Conservation (phyloP, 2,888 invertebrate genomes). For the Alloplasta piceator region DNA sequence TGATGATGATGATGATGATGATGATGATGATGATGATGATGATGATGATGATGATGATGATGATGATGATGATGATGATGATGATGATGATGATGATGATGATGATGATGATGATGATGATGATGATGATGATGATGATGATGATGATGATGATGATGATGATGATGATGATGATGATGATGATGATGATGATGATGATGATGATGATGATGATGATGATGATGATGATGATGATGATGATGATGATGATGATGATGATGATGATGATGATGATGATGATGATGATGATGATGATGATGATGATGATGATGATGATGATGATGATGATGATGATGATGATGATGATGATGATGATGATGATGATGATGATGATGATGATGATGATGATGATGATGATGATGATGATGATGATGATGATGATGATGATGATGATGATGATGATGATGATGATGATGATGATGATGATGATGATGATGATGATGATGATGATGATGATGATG, state of each 20-base stretch:
- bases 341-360: no score
- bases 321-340: no score
- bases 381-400: no score
- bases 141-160: slow-evolving; percentile 5
- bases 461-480: no score
- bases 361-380: no score
- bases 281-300: slow-evolving; percentile 28
- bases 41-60: neutral
- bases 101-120: slow-evolving; percentile 18
- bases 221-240: no score
- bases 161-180: neutral
- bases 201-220: no score
- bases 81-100: slow-evolving; percentile 42
- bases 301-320: slow-evolving; percentile 44
- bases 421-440: no score
- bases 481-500: no score
- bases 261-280: slow-evolving; percentile 21
- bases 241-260: neutral
- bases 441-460: no score
- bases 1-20: slow-evolving; percentile 10
- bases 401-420: no score
- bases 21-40: slow-evolving; percentile 28
- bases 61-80: slow-evolving; percentile 4
- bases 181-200: no score
- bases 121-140: slow-evolving; percentile 26